A percentile compares a stretch with the other conserved stretches of the same genome.
Evolutionary conservation across 2,888 invertebrate genomes (phyloP).

Genomic region (Eupeodes latifasciatus): DNA sequence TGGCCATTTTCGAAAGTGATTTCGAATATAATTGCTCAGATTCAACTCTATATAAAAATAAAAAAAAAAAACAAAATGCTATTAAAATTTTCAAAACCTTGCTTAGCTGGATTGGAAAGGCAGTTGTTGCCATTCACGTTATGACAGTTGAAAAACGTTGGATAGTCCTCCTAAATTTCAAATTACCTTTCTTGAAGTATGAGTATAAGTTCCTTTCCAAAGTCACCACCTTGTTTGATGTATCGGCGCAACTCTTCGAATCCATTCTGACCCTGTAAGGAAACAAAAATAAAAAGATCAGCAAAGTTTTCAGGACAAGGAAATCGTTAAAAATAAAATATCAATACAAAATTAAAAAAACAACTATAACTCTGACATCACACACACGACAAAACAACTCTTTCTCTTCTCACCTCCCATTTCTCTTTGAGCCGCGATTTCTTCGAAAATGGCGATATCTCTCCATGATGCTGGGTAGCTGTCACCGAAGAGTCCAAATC

Average conservation of each 20-base stretch:
- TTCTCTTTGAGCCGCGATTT: conserved; percentile 77
- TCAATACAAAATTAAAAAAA: background rate
- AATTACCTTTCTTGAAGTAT: conserved; percentile 95
- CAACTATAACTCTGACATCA: conserved; percentile 56
- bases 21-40: conserved; percentile 96
- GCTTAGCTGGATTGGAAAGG: too few relatives aligned
- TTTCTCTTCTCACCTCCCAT: conserved; percentile 79
- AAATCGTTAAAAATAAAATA: background rate
- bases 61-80: background rate
- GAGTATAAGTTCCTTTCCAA: conserved; percentile 95
- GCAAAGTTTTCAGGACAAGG: too few relatives aligned
- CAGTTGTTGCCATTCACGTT: too few relatives aligned
- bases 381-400: background rate
- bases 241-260: conserved; percentile 96
- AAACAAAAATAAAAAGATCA: conserved; percentile 2
- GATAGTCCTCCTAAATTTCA: background rate
- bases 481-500: conserved; percentile 79
- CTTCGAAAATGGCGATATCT: conserved; percentile 80
- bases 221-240: conserved; percentile 97
- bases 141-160: too few relatives aligned
- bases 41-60: conserved; percentile 89
- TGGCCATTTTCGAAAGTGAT: conserved; percentile 93
- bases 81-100: too few relatives aligned
- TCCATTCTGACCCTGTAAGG: conserved; percentile 94
- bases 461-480: conserved; percentile 78